Conservation (phyloP, 1,140 invertebrate genomes). For the Diachasma alloeum region DNA sequence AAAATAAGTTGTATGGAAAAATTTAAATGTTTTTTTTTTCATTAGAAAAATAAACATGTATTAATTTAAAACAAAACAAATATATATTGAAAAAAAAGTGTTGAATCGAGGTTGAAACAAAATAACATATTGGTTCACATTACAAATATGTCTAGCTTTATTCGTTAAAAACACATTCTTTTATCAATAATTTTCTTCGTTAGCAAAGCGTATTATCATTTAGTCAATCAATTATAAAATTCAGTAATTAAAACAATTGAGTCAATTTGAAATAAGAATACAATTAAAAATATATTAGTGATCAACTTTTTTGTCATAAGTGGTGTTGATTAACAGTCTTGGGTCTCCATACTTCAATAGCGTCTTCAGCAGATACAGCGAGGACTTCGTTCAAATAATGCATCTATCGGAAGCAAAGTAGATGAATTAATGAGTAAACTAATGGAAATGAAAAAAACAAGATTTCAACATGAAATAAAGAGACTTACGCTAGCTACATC, state of each 20-base stretch:
- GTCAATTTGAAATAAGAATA: neutral
- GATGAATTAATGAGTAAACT: slow-evolving; percentile 12
- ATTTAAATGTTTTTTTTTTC: too few relatives aligned
- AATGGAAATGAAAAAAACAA: neutral
- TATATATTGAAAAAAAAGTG: too few relatives aligned
- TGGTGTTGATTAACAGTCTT: slow-evolving; percentile 22
- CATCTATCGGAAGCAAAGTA: slow-evolving; percentile 42
- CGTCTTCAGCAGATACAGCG: slow-evolving; percentile 50
- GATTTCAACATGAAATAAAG: neutral
- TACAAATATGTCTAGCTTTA: too few relatives aligned
- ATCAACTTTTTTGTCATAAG: neutral
- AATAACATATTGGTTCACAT: too few relatives aligned
- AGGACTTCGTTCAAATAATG: slow-evolving; percentile 54
- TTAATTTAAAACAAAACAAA: too few relatives aligned
- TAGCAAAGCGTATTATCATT: neutral
- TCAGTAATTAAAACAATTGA: neutral
- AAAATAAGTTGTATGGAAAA: too few relatives aligned
- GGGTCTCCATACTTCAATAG: slow-evolving; percentile 54
- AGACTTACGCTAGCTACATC: slow-evolving; percentile 54
- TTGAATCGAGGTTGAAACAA: too few relatives aligned
- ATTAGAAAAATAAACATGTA: too few relatives aligned
- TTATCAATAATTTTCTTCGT: neutral
- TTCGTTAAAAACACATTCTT: neutral
- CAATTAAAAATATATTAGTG: neutral
- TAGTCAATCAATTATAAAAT: neutral